These are phyloP conservation scores for Myioborus melanocephalus DNA, from an alignment of 2,797 vertebrate genomes.

Conservation along the genomic window DNA sequence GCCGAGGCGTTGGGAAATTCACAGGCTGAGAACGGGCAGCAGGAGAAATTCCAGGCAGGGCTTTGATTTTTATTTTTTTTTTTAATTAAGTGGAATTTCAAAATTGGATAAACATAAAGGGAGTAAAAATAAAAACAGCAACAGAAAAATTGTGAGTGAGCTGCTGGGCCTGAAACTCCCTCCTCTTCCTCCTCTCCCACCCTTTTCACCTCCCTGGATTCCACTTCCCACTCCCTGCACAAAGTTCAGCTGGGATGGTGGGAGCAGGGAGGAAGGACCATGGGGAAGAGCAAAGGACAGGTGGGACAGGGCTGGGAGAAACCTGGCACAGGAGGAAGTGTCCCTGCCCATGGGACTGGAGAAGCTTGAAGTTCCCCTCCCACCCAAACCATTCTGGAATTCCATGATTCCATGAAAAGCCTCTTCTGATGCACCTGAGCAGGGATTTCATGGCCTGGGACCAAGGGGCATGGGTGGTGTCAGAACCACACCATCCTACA, in stretches of 20 bases:
- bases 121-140: slow-evolving; percentile 67
- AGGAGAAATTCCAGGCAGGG: slow-evolving; percentile 75
- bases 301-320: not conserved
- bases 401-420: not conserved
- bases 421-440: not conserved
- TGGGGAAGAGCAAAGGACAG: not conserved
- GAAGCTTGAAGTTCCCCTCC: not conserved
- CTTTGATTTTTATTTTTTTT: slow-evolving; percentile 8
- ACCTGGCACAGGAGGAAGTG: not conserved
- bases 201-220: not conserved
- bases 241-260: not conserved
- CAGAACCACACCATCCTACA: rapidly evolving
- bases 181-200: not conserved
- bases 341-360: not conserved
- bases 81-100: slow-evolving; percentile 48
- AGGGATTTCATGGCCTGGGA: not conserved
- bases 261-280: not conserved
- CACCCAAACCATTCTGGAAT: not conserved
- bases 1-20: slow-evolving; percentile 67
- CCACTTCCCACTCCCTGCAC: not conserved
- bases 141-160: not conserved
- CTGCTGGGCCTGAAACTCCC: not conserved
- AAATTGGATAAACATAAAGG: slow-evolving; percentile 65
- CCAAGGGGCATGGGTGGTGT: not conserved
- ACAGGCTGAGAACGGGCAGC: slow-evolving; percentile 69